A percentile compares a stretch with the other conserved stretches of the same genome.
These are phyloP conservation scores for Sphaerophoria taeniata DNA, from an alignment of 2,888 invertebrate species.

Conservation along the genomic window DNA sequence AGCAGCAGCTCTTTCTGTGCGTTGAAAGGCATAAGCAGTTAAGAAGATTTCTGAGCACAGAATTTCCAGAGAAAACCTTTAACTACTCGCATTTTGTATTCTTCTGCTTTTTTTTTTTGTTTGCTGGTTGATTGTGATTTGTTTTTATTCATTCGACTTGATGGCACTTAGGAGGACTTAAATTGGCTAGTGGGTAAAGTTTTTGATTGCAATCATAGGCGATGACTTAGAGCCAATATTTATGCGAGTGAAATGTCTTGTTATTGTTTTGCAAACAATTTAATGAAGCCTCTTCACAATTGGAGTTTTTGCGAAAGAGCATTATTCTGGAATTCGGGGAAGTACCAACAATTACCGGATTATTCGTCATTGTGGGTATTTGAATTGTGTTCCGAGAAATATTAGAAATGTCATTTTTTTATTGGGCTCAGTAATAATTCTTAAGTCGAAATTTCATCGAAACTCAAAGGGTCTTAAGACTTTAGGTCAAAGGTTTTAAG, in stretches of 20 bases:
- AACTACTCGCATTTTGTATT: background rate
- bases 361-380: background rate
- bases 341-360: background rate
- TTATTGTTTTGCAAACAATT: conserved; percentile 2
- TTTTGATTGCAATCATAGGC: conserved; percentile 16
- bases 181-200: conserved; percentile 1
- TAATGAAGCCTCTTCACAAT: conserved; percentile 5
- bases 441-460: too few relatives aligned
- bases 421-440: too few relatives aligned
- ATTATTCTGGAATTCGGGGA: background rate
- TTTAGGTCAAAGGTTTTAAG: too few relatives aligned
- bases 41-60: conserved; percentile 41
- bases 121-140: background rate
- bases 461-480: too few relatives aligned
- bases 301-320: background rate
- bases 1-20: background rate
- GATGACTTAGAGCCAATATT: background rate
- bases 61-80: background rate
- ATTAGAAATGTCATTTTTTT: too few relatives aligned
- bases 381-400: background rate
- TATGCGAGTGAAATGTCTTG: background rate
- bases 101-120: background rate
- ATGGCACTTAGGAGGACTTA: background rate
- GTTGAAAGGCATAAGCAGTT: conserved; percentile 18
- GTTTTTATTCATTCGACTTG: background rate